Evolutionary conservation across 1,140 invertebrate genomes (phyloP), one percentile per base, ranked within the genome.

Genomic region (Bombus fervidus): DNA sequence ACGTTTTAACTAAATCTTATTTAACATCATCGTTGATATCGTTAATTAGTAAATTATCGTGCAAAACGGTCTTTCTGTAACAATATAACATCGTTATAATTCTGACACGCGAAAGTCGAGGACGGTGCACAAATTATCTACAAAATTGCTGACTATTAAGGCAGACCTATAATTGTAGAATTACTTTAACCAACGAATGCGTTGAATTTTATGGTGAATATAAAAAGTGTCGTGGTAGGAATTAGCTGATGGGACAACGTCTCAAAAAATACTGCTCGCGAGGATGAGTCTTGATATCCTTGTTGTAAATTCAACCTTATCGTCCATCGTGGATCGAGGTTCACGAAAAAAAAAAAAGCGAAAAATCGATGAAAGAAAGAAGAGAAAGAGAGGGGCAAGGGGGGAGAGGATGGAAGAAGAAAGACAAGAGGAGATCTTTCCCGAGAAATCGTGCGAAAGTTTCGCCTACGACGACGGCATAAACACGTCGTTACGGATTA

Each of bases 401-500:
- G 5, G 77, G 10, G 9, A 39, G 9, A 31, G 8, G 43, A 25
- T 15, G 72, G 31, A 25, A 3, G 15, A 9, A 47, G 28, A 62
- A 73, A 47, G 53, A 47, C 34, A 34, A 10, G 22, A 25, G n/a
- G 47, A 62, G 62, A 79, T 34, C 6, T 37, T 66, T 81, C 9
- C 9, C 25, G 59, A 66, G 71, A 85, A 85, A 85, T 81, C 78
- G 79, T 75, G 78, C 84, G 71, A 81, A 81, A 81, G 84, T 81
- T 74, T 85, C 81, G 10, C 39, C 34, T 53, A 6, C 57, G 15
- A 25, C 28, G 59, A 76, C 47, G 81, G 80, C 37, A 87, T 89
- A 89, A 90, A 87, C 86, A 89, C 78, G 74, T 87, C 86, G 88
- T 90, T 83, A 89, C 81, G 88, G 82, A 87, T 90, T 89, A 90